A percentile compares a stretch with the other conserved stretches of the same genome.
Evolutionary conservation across 2,888 invertebrate genomes (phyloP).

Genomic region (Drosophila mayaguana): DNA sequence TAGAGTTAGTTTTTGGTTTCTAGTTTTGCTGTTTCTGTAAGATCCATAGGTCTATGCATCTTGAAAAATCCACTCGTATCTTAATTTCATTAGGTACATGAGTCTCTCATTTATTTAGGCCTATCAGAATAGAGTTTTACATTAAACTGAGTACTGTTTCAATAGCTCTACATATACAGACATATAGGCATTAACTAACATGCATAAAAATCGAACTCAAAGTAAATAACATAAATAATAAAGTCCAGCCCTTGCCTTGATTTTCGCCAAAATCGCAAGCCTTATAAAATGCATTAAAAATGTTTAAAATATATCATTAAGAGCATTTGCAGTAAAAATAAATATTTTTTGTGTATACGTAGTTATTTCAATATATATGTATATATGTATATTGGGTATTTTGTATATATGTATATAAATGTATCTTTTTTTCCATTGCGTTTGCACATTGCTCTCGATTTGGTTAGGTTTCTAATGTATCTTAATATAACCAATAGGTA

Average conservation of each 20-base stretch:
- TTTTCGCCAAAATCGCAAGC: background rate
- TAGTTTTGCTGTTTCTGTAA: slow-evolving; percentile 3
- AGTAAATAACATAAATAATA: background rate
- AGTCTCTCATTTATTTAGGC: slow-evolving; percentile 75
- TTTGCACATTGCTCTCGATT: slow-evolving; percentile 70
- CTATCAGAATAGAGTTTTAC: slow-evolving; percentile 51
- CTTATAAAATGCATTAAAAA: slow-evolving; percentile 8
- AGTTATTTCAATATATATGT: slow-evolving; percentile 20
- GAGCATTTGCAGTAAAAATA: slow-evolving; percentile 42
- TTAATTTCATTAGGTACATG: slow-evolving; percentile 75
- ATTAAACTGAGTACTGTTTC: slow-evolving; percentile 25
- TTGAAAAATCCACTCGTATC: slow-evolving; percentile 33
- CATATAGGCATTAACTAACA: slow-evolving; percentile 29
- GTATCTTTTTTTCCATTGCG: slow-evolving; percentile 46
- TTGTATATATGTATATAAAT: slow-evolving; percentile 52
- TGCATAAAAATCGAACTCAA: slow-evolving; percentile 19
- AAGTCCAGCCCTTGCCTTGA: slow-evolving; percentile 4
- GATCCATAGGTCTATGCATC: slow-evolving; percentile 19
- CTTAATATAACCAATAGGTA: slow-evolving; percentile 26
- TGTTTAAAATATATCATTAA: slow-evolving; percentile 30
- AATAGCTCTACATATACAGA: slow-evolving; percentile 15
- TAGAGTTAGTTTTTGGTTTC: slow-evolving; percentile 29
- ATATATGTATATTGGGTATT: slow-evolving; percentile 42
- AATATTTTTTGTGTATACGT: slow-evolving; percentile 17
- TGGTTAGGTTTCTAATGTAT: slow-evolving; percentile 26